Percentiles rank a stretch among this genome's conserved stretches.
Conservation (phyloP, 2,797 vertebrate genomes). For the Tinamus major region DNA sequence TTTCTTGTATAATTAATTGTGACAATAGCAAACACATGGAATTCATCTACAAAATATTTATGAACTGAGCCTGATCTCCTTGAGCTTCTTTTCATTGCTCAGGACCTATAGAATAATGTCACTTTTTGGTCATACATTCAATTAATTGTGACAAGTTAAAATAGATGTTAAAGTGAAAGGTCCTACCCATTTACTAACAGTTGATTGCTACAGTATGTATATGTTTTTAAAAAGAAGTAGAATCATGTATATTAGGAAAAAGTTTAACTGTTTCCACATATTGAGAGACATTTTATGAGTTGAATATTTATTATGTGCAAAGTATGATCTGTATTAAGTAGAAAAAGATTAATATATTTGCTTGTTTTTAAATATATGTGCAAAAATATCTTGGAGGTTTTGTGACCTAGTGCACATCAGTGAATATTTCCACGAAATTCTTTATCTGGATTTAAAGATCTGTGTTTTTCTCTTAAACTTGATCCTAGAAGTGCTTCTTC, state of each 20-base stretch:
- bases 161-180: neutral
- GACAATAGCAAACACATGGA: constrained; percentile 57
- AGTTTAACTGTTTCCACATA: neutral
- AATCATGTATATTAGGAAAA: neutral
- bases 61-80: constrained; percentile 48
- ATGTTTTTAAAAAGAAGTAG: neutral
- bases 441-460: neutral
- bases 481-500: neutral
- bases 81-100: neutral
- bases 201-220: constrained; percentile 1
- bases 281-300: neutral
- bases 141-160: constrained; percentile 34
- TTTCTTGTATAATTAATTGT: constrained; percentile 72
- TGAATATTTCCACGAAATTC: neutral
- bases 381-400: neutral
- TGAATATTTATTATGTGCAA: neutral
- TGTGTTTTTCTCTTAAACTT: neutral
- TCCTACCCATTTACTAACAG: neutral
- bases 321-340: neutral
- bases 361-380: neutral
- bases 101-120: neutral
- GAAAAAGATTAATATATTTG: neutral
- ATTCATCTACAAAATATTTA: constrained; percentile 48
- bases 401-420: neutral
- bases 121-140: neutral